Base-by-base conservation (phyloP, 2,113 vertebrate species). In the Antechinus stuartii region DNA sequence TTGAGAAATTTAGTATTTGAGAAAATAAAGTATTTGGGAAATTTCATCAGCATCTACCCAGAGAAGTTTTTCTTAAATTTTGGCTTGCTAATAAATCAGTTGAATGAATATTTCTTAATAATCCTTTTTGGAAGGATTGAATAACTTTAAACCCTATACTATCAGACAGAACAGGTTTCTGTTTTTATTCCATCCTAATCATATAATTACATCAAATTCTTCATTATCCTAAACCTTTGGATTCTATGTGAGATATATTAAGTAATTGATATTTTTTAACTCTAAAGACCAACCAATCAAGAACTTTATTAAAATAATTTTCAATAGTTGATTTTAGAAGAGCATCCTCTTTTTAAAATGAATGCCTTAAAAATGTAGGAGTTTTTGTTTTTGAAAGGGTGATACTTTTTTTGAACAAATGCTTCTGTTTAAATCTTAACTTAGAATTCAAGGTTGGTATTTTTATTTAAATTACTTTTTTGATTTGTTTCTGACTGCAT, bases 291-390 rank as follows among this genome's bases (percentile, higher is more conserved):
- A 84, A 10, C 4, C 54, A 95, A 35, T 91, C 49, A 35, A 14
- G n/a, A 84, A 50, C 91, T 96, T 49, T 94, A 24, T 93, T 96
- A 92, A 53, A 92, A 57, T 93, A 90, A 91, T 94, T 96, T 23
- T 97, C 89, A 90, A 3, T 92, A 93, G 89, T 12, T 96, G 91
- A 84, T 95, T 94, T 97, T 61, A 91, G 94, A 90, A 91, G n/a
- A 94, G 93, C 2, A 90, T 61, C 1, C 52, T 90, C 49, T 27
- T 30, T 95, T 95, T 92, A 57, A 94, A 50, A 56, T 96, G 53
- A 47, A 6, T 24, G 90, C 53, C 96, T 89, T 94, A 56, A 57
- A 84, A 93, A 46, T 95, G 52, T 19, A 89, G 24, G 14, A 14
- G 22, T 56, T 76, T 76, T 76, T 76, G 14, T 7, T 61, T 95